A percentile compares a stretch with the other conserved stretches of the same genome.
Evolutionary conservation across 2,888 invertebrate species (phyloP).

Genomic region (Phasia obesa): DNA sequence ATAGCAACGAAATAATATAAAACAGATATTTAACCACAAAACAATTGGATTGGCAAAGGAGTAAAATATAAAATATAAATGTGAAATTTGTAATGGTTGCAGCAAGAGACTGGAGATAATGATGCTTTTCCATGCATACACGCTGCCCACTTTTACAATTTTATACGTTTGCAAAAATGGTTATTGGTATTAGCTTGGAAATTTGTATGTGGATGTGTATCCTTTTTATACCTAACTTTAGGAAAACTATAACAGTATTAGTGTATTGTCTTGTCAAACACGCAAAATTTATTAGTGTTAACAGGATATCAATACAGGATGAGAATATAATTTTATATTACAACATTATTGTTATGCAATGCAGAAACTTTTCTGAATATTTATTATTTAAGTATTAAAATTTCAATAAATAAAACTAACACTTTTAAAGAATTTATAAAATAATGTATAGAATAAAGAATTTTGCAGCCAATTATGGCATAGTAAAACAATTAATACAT

Average conservation of each 20-base stretch:
- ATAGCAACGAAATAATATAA: conserved; percentile 52
- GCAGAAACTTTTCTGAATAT: conserved; percentile 6
- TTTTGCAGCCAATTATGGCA: too few species aligned
- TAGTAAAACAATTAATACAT: not conserved
- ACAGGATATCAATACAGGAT: conserved; percentile 73
- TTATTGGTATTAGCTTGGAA: not conserved
- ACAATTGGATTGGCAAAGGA: conserved; percentile 43
- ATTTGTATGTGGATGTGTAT: conserved; percentile 23
- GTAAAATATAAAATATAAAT: conserved; percentile 54
- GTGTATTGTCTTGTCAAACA: conserved; percentile 72
- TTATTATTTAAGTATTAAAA: conserved; percentile 10
- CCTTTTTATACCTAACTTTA: not conserved
- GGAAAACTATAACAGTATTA: conserved; percentile 32
- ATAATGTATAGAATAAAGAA: too few species aligned
- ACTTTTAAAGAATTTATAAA: conserved; percentile 15
- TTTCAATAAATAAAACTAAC: conserved; percentile 22
- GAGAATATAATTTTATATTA: conserved; percentile 50
- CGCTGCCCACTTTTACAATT: conserved; percentile 29
- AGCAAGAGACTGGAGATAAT: conserved; percentile 58
- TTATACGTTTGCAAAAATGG: not conserved
- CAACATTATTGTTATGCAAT: conserved; percentile 39
- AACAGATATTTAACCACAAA: conserved; percentile 62
- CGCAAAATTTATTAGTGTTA: conserved; percentile 74
- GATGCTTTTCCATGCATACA: conserved; percentile 44
- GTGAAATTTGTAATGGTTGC: conserved; percentile 34